A percentile compares a stretch with the other conserved stretches of the same genome.
Evolutionary conservation across 1,140 invertebrate genomes (phyloP).

Genomic region (Bombyx mandarina): DNA sequence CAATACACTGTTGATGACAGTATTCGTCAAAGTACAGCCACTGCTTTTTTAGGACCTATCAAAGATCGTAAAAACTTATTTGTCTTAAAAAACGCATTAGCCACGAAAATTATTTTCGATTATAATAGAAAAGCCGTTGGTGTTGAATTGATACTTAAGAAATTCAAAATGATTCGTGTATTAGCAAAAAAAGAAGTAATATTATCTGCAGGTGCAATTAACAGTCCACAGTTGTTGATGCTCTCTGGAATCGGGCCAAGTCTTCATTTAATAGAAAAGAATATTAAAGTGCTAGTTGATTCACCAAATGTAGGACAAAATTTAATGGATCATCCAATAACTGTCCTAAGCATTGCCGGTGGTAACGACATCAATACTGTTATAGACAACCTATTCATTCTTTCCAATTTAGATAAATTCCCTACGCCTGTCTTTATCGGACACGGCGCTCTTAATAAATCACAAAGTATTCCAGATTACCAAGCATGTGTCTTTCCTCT

Average conservation of each 20-base stretch:
- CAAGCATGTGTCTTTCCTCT: constrained; percentile 31
- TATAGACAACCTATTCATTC: constrained; percentile 71
- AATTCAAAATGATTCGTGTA: constrained; percentile 17
- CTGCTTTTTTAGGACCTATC: constrained; percentile 84
- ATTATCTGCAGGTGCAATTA: constrained; percentile 33
- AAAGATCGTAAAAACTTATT: constrained; percentile 81
- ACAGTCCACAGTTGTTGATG: constrained; percentile 55
- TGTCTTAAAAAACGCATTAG: constrained; percentile 79
- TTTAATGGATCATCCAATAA: constrained; percentile 80
- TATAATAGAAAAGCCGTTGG: constrained; percentile 67
- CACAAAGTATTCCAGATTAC: constrained; percentile 30
- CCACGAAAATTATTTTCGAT: constrained; percentile 77
- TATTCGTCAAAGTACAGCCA: constrained; percentile 86
- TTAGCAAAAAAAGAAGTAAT: constrained; percentile 64
- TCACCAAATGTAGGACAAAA: constrained; percentile 78
- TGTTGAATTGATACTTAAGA: constrained; percentile 52
- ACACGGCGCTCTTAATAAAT: constrained; percentile 74
- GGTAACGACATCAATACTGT: constrained; percentile 76
- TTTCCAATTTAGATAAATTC: constrained; percentile 79
- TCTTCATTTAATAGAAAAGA: constrained; percentile 33
- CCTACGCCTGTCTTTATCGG: constrained; percentile 82
- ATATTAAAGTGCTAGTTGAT: constrained; percentile 68
- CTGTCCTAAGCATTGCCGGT: constrained; percentile 52
- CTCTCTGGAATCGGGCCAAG: constrained; percentile 47
- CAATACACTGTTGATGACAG: constrained; percentile 75